A percentile compares a stretch with the other conserved stretches of the same genome.
These are phyloP conservation scores for Parus major DNA, from an alignment of 2,113 vertebrate species.

Conservation along the genomic window DNA sequence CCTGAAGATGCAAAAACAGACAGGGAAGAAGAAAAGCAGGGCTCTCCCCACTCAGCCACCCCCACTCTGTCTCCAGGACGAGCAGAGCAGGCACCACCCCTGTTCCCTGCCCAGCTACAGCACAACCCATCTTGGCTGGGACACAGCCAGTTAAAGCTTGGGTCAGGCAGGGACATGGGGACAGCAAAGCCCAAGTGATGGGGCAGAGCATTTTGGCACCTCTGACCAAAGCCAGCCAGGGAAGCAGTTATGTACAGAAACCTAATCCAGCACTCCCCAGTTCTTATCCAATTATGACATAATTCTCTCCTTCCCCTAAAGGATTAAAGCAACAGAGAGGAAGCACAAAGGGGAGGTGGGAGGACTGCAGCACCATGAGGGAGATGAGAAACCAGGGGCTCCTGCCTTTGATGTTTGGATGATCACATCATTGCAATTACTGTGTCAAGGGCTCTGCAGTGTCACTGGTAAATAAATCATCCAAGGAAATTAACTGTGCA, in stretches of 20 bases:
- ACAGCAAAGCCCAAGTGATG: neutral
- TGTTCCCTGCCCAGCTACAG: neutral
- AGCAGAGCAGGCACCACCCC: neutral
- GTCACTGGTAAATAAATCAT: slow-evolving; percentile 55
- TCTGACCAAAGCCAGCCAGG: neutral
- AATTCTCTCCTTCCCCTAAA: neutral
- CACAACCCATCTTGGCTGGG: neutral
- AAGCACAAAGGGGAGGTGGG: slow-evolving; percentile 31
- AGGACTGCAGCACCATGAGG: slow-evolving; percentile 6
- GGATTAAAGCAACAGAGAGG: slow-evolving; percentile 9
- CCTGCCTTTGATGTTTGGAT: slow-evolving; percentile 26
- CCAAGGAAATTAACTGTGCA: neutral
- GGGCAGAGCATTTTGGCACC: neutral
- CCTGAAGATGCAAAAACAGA: neutral
- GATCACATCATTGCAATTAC: slow-evolving; percentile 30
- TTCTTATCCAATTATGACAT: neutral
- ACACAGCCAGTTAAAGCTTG: neutral
- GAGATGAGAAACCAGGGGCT: slow-evolving; percentile 29
- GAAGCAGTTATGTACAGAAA: neutral
- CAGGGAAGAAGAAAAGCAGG: neutral
- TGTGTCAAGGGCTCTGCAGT: neutral
- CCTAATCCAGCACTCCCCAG: neutral
- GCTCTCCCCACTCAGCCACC: neutral
- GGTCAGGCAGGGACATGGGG: neutral
- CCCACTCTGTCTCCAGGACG: neutral